These are phyloP conservation scores for Xylota sylvarum DNA, from an alignment of 2,888 invertebrate genomes.

Conservation along the genomic window DNA sequence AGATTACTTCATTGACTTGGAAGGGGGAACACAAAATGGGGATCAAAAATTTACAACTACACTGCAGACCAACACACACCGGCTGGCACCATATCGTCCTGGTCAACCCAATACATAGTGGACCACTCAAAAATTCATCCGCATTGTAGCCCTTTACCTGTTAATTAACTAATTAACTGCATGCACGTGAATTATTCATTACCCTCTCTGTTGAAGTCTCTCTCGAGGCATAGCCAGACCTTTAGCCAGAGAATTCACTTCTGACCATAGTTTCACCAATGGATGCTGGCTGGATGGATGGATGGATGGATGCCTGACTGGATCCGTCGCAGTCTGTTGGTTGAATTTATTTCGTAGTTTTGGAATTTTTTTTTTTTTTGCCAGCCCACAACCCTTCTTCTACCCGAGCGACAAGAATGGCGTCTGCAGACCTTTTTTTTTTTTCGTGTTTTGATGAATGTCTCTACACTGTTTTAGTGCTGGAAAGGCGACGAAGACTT, in stretches of 20 bases:
- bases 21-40: slow-evolving; percentile 21
- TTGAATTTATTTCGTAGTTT: slow-evolving; percentile 40
- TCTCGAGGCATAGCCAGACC: slow-evolving; percentile 9
- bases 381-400: slow-evolving; percentile 10
- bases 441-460: slow-evolving; percentile 9
- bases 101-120: slow-evolving; percentile 46
- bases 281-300: slow-evolving; percentile 24
- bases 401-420: neutral
- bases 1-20: slow-evolving; percentile 18
- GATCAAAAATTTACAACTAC: slow-evolving; percentile 63
- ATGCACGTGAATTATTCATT: slow-evolving; percentile 77
- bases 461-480: neutral
- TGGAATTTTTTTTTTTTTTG: slow-evolving; percentile 19
- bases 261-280: slow-evolving; percentile 30
- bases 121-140: slow-evolving; percentile 74
- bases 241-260: slow-evolving; percentile 23
- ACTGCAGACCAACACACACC: slow-evolving; percentile 19
- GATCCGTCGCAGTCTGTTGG: slow-evolving; percentile 48
- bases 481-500: slow-evolving; percentile 34
- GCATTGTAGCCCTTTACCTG: slow-evolving; percentile 76
- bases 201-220: slow-evolving; percentile 31
- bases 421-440: slow-evolving; percentile 25
- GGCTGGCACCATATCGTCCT: slow-evolving; percentile 24
- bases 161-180: slow-evolving; percentile 77
- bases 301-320: slow-evolving; percentile 38